Conservation (phyloP, 2,113 vertebrate genomes). For the Eira barbara region DNA sequence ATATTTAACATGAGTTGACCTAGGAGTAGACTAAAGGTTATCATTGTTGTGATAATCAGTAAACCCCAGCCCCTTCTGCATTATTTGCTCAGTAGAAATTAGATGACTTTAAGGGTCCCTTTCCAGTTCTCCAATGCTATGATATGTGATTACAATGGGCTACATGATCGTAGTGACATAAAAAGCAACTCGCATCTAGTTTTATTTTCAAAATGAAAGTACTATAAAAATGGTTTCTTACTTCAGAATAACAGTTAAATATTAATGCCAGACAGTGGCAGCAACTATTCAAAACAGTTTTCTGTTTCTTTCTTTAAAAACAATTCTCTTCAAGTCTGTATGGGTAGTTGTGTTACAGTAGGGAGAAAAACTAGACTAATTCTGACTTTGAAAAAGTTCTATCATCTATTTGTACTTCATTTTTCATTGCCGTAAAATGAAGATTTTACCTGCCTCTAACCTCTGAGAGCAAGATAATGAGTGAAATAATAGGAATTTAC, state of each 20-base stretch:
- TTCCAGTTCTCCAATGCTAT: not conserved
- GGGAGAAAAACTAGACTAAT: not conserved
- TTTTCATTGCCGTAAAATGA: not conserved
- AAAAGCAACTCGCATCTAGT: constrained; percentile 16
- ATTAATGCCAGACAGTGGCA: not conserved
- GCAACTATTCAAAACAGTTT: not conserved
- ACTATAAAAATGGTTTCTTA: not conserved
- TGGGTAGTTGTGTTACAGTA: not conserved
- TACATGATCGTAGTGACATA: not conserved
- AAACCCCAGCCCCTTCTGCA: not conserved
- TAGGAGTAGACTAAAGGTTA: not conserved
- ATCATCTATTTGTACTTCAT: not conserved
- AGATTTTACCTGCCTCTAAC: not conserved
- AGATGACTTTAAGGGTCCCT: not conserved
- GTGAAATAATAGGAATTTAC: constrained; percentile 23
- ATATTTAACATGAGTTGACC: not conserved
- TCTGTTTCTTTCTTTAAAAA: not conserved
- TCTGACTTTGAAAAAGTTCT: not conserved
- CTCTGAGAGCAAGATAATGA: not conserved
- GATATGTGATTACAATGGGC: not conserved
- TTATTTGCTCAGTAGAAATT: not conserved
- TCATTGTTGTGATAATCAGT: not conserved
- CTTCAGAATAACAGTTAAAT: constrained; percentile 21
- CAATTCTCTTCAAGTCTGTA: not conserved
- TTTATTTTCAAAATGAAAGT: constrained; percentile 35